Evolutionary conservation across 2,797 vertebrate species (phyloP).

Genomic region (Enteromius afrohamiltoni): DNA sequence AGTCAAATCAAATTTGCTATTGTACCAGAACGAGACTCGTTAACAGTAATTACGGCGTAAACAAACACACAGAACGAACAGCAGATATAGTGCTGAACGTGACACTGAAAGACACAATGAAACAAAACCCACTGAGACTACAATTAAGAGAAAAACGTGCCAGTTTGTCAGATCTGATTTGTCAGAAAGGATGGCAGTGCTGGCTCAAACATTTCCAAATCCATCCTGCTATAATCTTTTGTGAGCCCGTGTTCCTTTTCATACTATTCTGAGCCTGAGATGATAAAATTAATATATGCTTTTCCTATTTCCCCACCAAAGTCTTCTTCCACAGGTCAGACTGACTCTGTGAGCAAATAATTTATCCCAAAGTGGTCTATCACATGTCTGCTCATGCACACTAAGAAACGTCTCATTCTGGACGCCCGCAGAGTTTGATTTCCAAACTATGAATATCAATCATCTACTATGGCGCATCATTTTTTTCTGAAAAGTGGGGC

Average conservation of each 20-base stretch:
- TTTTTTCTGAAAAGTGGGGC: conserved; percentile 25
- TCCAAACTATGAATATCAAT: conserved; percentile 25
- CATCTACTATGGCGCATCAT: background rate
- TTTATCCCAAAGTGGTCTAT: background rate
- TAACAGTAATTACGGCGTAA: background rate
- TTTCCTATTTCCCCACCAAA: conserved; percentile 16
- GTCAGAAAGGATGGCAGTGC: background rate
- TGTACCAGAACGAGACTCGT: background rate
- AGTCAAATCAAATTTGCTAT: background rate
- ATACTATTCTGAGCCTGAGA: conserved; percentile 5
- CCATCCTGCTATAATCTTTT: background rate
- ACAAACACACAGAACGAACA: conserved; percentile 3
- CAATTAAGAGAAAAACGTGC: background rate
- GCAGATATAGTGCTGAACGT: background rate
- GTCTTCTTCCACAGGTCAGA: background rate
- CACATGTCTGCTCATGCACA: background rate
- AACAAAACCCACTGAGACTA: background rate
- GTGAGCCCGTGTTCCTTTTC: conserved; percentile 16
- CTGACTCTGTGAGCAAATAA: background rate
- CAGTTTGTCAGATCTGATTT: conserved; percentile 1
- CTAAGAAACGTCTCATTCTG: background rate
- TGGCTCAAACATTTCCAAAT: conserved; percentile 8
- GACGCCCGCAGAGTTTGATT: background rate
- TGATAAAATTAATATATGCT: background rate
- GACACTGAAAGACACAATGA: background rate